phyloP scores from a whole-genome alignment of 2,888 invertebrate species.

The Leptura quadrifasciata region DNA sequence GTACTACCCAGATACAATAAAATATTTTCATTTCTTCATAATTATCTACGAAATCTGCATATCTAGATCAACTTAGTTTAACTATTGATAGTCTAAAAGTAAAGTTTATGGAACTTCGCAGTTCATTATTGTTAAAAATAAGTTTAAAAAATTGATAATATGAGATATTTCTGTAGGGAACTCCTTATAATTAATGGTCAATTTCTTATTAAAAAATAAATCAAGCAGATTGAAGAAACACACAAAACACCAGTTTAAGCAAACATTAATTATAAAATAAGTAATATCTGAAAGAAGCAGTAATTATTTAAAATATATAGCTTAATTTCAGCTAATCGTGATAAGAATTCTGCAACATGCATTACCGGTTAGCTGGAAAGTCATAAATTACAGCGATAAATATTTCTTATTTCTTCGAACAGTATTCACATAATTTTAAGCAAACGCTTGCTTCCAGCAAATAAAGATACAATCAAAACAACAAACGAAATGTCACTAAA shows the following conservation, averaged over 20 bases:
- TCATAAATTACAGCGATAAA: conserved; percentile 55
- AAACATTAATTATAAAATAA: conserved; percentile 8
- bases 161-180: neutral
- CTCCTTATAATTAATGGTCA: neutral
- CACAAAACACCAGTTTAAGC: neutral
- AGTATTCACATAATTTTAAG: conserved; percentile 48
- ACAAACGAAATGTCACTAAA: conserved; percentile 42
- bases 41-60: too few relatives aligned
- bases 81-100: too few relatives aligned
- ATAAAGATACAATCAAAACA: conserved; percentile 48
- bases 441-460: conserved; percentile 43
- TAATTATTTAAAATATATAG: conserved; percentile 53
- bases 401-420: conserved; percentile 51
- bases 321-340: conserved; percentile 48
- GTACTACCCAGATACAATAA: too few relatives aligned
- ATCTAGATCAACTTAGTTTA: too few relatives aligned
- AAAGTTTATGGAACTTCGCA: too few relatives aligned
- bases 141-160: too few relatives aligned
- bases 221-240: neutral
- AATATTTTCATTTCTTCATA: too few relatives aligned
- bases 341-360: conserved; percentile 49
- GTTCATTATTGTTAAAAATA: too few relatives aligned
- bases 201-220: neutral
- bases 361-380: conserved; percentile 16
- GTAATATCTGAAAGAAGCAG: conserved; percentile 44